Base-by-base conservation (phyloP, 2,113 vertebrate species). In the Emydura subglobosa region DNA sequence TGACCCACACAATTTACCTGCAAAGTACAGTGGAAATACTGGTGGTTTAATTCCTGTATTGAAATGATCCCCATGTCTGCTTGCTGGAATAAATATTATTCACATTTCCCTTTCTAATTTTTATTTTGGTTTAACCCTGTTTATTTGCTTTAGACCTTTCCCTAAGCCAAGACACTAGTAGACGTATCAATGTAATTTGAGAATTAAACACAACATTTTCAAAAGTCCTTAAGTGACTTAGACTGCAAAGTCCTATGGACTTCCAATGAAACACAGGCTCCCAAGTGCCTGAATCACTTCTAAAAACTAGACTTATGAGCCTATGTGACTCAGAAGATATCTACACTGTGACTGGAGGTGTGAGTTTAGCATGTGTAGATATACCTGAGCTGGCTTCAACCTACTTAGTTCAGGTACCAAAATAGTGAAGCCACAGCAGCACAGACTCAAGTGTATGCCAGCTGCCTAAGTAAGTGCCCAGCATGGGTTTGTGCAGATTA, bases 1-100 rank as follows among this genome's bases (percentile, higher is more conserved):
- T 98, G 98, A 82, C 98, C 98, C 87, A 98, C 98, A 1, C 98
- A 98, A 59, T 96, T 95, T 24, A 98, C 98, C 98, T 98, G 91
- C 8, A 65, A 94, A 93, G 93, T 49, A 89, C 22, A 24, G 61
- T 1, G 47, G 74, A 31, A 78, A 68, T 1, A 51, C 31, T 49
- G 10, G 13, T 10, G 50, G 61, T 39, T 42, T 42, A 51, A 17
- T 51, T 61, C 55, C 42, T 29, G 12, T 39, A 84, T 49, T 82
- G 7, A 87, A 76, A 57, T 19, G 21, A 84, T 53, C 83, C 4
- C 14, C 7, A 10, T 4, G 47, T 4, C 1, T 17, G 39, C 51
- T 87, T 49, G n/a, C 3, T 91, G 29, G 92, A 81, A 86, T 54
- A 90, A 76, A 6, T 6, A 59, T 5, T 6, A 12, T 9, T 51